Conservation (phyloP, 2,797 vertebrate species). For the Valencia hispanica region DNA sequence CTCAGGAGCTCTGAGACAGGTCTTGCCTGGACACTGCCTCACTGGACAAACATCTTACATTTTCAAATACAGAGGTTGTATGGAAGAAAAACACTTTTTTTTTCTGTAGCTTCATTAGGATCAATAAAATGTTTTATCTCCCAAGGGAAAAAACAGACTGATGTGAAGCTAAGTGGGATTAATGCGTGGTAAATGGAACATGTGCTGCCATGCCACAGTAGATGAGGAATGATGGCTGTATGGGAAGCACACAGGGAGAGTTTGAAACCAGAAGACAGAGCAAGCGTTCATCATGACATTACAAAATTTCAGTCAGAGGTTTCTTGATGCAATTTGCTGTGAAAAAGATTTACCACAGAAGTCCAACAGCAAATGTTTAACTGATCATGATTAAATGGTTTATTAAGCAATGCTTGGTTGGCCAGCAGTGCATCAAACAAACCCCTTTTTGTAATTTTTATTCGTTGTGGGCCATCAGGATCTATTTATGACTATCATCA, state of each 20-base stretch:
- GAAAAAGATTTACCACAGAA: slow-evolving; percentile 44
- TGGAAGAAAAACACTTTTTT: slow-evolving; percentile 1
- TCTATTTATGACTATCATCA: slow-evolving; percentile 71
- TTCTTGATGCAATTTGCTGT: slow-evolving; percentile 50
- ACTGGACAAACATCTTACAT: slow-evolving; percentile 20
- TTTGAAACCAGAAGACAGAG: slow-evolving; percentile 42
- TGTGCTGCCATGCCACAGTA: slow-evolving; percentile 64
- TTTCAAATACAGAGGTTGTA: slow-evolving; percentile 28
- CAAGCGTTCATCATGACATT: slow-evolving; percentile 19
- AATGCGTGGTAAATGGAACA: slow-evolving; percentile 73
- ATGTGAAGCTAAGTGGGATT: slow-evolving; percentile 67
- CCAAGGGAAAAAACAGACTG: slow-evolving; percentile 47
- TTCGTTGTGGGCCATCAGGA: slow-evolving; percentile 51
- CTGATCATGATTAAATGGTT: slow-evolving; percentile 54
- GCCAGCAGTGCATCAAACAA: slow-evolving; percentile 43
- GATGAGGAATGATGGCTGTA: slow-evolving; percentile 66
- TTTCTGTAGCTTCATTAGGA: slow-evolving; percentile 35
- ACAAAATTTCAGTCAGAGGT: slow-evolving; percentile 11
- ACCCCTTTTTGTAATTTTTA: slow-evolving; percentile 49
- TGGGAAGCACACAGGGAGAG: slow-evolving; percentile 62
- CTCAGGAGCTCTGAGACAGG: slow-evolving; percentile 75
- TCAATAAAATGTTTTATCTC: slow-evolving; percentile 40
- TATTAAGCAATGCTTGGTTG: slow-evolving; percentile 35
- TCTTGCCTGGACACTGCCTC: slow-evolving; percentile 48
- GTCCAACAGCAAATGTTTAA: slow-evolving; percentile 36